Percentiles rank a stretch among this genome's conserved stretches.
phyloP scores from a whole-genome alignment of 2,113 vertebrate genomes.

The Mionectes macconnelli region DNA sequence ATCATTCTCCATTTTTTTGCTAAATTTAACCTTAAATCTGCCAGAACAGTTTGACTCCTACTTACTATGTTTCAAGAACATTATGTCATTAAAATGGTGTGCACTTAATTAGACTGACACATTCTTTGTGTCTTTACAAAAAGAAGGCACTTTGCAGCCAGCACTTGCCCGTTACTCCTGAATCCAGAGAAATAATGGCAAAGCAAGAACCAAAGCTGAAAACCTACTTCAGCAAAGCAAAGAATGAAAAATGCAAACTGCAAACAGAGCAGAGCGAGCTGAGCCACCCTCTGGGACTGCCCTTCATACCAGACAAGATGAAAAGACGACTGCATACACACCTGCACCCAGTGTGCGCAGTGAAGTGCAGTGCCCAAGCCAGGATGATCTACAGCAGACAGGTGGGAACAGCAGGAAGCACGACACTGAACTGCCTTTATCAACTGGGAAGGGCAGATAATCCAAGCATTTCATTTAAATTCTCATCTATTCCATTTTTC shows the following conservation, averaged over 20 bases:
- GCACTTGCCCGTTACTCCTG: neutral
- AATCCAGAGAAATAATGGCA: neutral
- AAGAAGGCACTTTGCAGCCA: neutral
- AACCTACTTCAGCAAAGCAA: neutral
- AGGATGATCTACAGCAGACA: neutral
- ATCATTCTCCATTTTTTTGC: neutral
- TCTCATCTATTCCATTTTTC: neutral
- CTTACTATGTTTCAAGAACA: fast-evolving
- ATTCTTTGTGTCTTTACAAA: neutral
- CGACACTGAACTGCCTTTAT: neutral
- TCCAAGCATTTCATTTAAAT: neutral
- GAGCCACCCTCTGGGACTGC: neutral
- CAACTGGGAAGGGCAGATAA: neutral
- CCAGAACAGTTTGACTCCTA: neutral
- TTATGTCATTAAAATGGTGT: neutral
- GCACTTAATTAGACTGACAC: neutral
- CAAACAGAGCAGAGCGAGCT: neutral
- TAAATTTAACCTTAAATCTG: neutral
- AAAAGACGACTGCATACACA: neutral
- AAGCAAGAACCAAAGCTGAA: neutral
- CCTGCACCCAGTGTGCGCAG: neutral
- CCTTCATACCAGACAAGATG: neutral
- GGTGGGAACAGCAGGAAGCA: neutral
- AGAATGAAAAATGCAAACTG: neutral
- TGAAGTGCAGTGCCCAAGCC: neutral